A percentile compares a stretch with the other conserved stretches of the same genome.
Evolutionary conservation across 1,140 invertebrate genomes (phyloP).

Genomic region (Cotesia chilonis): DNA sequence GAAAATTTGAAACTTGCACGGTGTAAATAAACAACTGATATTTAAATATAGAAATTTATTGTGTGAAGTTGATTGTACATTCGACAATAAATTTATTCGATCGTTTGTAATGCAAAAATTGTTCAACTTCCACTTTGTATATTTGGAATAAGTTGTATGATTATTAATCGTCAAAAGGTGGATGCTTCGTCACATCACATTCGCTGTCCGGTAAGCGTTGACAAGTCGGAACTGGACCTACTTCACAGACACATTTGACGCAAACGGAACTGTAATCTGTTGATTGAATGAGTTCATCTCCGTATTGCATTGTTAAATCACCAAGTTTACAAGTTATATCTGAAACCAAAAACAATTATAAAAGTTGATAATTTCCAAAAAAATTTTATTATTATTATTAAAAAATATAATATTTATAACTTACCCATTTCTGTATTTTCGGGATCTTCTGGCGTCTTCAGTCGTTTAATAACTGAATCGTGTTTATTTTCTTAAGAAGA

Average conservation of each 20-base stretch:
- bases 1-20: no score
- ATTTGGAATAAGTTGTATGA: no score
- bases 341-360: neutral
- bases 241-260: constrained; percentile 51
- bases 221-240: constrained; percentile 49
- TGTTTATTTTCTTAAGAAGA: constrained; percentile 22
- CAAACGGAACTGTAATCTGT: constrained; percentile 43
- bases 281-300: constrained; percentile 47
- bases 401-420: neutral
- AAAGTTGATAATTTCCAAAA: no score
- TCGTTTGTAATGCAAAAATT: no score
- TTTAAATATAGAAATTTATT: no score
- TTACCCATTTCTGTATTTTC: neutral
- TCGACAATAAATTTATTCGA: no score
- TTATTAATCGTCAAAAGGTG: constrained; percentile 1
- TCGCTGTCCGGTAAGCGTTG: constrained; percentile 39
- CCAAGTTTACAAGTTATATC: constrained; percentile 46
- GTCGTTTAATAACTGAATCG: constrained; percentile 19
- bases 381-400: no score
- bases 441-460: neutral
- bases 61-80: no score
- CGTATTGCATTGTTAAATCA: constrained; percentile 46
- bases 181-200: constrained; percentile 32
- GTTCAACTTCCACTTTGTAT: no score
- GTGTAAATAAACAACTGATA: no score